These are phyloP conservation scores for Apis dorsata DNA, from an alignment of 1,140 invertebrate genomes.

Conservation along the genomic window DNA sequence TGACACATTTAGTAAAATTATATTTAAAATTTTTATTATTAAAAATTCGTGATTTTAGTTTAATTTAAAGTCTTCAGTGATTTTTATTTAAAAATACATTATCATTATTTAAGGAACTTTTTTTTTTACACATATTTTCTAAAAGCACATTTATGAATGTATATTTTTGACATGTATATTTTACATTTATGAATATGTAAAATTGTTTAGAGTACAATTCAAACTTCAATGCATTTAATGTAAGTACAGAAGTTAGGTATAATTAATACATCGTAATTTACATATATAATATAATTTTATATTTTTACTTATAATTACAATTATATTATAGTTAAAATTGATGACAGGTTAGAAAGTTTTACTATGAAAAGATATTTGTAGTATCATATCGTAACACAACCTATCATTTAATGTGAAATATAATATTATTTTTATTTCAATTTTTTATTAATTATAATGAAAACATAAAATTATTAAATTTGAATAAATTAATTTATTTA, in stretches of 20 bases:
- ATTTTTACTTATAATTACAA: background rate
- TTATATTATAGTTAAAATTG: too few relatives aligned
- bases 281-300: too few relatives aligned
- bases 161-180: too few relatives aligned
- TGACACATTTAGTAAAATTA: background rate
- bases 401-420: background rate
- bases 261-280: background rate
- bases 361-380: background rate
- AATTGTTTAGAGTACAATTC: background rate
- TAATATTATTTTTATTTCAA: background rate
- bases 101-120: background rate
- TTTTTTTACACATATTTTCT: conserved; percentile 27
- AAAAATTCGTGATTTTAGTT: background rate
- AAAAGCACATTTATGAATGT: background rate
- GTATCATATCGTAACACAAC: background rate
- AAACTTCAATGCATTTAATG: background rate
- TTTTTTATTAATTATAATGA: background rate
- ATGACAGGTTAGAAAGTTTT: background rate
- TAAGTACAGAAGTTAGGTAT: conserved; percentile 1
- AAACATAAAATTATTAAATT: too few relatives aligned
- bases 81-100: background rate
- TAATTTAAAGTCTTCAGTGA: background rate
- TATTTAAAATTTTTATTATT: background rate
- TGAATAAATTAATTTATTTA: background rate
- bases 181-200: background rate